phyloP scores from a whole-genome alignment of 2,113 vertebrate species.

The chimpanzee (Pan troglodytes) region NHGRI_mPanTro3-v2.1_pri NC_072402.2:15831001-15831500 shows the following conservation, averaged over 20 bases:
- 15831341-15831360: neutral
- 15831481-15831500: neutral
- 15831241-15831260: neutral
- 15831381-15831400: neutral
- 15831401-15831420: neutral
- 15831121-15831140: neutral
- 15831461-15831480: constrained; percentile 3
- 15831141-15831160: neutral
- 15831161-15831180: neutral
- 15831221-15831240: neutral
- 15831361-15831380: constrained; percentile 21
- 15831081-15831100: neutral
- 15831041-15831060: neutral
- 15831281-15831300: constrained; percentile 13
- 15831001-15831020: constrained; percentile 31
- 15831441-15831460: neutral
- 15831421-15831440: neutral
- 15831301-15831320: neutral
- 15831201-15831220: neutral
- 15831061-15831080: neutral
- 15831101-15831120: neutral
- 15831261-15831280: neutral
- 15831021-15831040: neutral
- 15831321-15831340: neutral
- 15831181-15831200: neutral